These are phyloP conservation scores for Spilosoma lubricipeda DNA, from an alignment of 2,888 invertebrate genomes.

Conservation along the genomic window DNA sequence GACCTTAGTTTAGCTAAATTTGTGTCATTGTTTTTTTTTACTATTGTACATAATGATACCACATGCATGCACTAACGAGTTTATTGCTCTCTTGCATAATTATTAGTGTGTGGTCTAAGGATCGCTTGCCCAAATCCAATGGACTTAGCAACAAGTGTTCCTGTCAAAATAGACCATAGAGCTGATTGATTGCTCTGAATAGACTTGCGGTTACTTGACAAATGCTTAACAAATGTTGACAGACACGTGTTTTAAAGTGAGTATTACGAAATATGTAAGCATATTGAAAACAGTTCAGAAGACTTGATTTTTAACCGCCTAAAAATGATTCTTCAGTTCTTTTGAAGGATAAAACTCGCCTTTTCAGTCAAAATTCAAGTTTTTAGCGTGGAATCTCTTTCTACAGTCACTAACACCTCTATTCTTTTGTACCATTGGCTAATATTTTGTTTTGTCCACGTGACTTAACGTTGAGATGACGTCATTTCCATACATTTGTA, in stretches of 20 bases:
- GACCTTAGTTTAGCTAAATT: too few species aligned
- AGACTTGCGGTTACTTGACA: slow-evolving; percentile 30
- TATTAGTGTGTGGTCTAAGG: slow-evolving; percentile 22
- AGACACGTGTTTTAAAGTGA: slow-evolving; percentile 33
- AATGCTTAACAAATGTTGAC: slow-evolving; percentile 28
- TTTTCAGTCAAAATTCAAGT: too few species aligned
- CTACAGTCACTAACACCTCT: too few species aligned
- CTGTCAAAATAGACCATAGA: slow-evolving; percentile 37
- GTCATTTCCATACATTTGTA: too few species aligned
- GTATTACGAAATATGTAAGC: slow-evolving; percentile 6
- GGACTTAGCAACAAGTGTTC: slow-evolving; percentile 42
- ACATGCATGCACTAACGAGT: slow-evolving; percentile 13
- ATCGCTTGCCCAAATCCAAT: slow-evolving; percentile 23
- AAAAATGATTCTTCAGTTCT: not conserved
- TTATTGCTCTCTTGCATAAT: slow-evolving; percentile 28
- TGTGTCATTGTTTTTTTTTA: too few species aligned
- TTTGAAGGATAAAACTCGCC: too few species aligned
- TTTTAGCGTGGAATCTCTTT: too few species aligned
- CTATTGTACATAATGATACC: not conserved
- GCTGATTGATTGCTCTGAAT: slow-evolving; percentile 43
- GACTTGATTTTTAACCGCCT: not conserved
- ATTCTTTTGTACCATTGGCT: too few species aligned
- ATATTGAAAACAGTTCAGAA: not conserved
- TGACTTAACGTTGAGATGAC: too few species aligned
- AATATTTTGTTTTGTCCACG: too few species aligned